Conservation (phyloP, 2,113 vertebrate genomes). For the Morone chrysops region DNA sequence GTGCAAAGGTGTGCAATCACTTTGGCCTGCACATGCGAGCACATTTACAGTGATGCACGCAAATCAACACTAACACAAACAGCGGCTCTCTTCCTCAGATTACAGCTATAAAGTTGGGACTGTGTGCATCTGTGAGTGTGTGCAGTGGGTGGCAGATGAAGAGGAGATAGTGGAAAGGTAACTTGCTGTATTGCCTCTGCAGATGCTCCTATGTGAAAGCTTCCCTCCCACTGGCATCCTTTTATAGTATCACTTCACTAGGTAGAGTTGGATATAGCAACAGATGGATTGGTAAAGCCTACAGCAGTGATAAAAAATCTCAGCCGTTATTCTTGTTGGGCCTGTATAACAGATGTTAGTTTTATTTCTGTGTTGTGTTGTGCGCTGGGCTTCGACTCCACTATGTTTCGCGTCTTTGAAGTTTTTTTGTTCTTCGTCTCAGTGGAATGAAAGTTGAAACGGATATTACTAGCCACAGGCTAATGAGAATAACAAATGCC, state of each 20-base stretch:
- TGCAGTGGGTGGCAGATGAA: conserved; percentile 62
- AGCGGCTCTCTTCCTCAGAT: neutral
- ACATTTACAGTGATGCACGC: neutral
- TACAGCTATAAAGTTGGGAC: conserved; percentile 18
- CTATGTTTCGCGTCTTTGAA: conserved; percentile 57
- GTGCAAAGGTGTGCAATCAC: conserved; percentile 43
- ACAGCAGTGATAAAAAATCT: conserved; percentile 56
- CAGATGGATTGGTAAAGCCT: conserved; percentile 74
- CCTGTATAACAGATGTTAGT: conserved; percentile 63
- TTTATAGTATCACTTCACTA: conserved; percentile 74
- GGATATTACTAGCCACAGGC: conserved; percentile 47
- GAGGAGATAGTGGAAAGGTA: conserved; percentile 56
- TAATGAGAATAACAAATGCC: conserved; percentile 51
- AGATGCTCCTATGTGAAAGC: conserved; percentile 58
- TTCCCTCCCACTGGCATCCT: conserved; percentile 69
- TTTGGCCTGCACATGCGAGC: conserved; percentile 11
- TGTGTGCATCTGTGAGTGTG: conserved; percentile 38
- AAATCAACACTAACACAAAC: conserved; percentile 23
- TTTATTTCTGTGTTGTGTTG: conserved; percentile 54
- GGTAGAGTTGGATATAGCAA: conserved; percentile 66
- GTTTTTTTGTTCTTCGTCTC: conserved; percentile 29
- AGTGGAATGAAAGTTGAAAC: conserved; percentile 43
- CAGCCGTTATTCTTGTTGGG: conserved; percentile 49
- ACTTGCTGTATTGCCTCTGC: conserved; percentile 54
- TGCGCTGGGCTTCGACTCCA: conserved; percentile 17